Evolutionary conservation across 1,140 invertebrate genomes (phyloP).

Genomic region (Mycetomoellerius zeteki): DNA sequence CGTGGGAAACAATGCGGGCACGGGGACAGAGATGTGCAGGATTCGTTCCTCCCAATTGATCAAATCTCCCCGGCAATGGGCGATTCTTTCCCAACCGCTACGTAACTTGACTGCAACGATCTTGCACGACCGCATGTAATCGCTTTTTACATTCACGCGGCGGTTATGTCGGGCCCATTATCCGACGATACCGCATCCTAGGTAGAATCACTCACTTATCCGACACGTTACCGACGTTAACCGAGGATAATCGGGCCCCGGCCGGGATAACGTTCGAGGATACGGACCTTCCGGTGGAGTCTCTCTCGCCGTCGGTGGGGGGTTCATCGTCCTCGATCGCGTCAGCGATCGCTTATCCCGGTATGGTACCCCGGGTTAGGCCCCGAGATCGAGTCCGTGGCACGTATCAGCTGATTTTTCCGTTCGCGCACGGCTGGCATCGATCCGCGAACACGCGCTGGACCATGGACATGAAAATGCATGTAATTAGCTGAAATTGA

Average conservation of each 20-base stretch:
- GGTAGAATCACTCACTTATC: constrained; percentile 65
- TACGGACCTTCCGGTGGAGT: constrained; percentile 53
- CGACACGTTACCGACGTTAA: constrained; percentile 64
- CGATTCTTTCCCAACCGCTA: constrained; percentile 7
- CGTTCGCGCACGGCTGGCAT: constrained; percentile 35
- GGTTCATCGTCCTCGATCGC: constrained; percentile 48
- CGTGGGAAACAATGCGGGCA: constrained; percentile 24
- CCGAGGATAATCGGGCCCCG: constrained; percentile 59
- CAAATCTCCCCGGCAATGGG: constrained; percentile 34
- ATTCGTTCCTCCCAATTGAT: constrained; percentile 45
- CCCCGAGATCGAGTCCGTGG: constrained; percentile 38
- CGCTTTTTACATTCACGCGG: constrained; percentile 58
- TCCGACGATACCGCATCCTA: constrained; percentile 56
- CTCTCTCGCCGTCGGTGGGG: constrained; percentile 50
- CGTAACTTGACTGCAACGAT: constrained; percentile 59
- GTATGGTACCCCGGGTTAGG: constrained; percentile 20
- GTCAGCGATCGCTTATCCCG: constrained; percentile 58
- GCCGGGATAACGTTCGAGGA: constrained; percentile 44
- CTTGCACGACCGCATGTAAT: constrained; percentile 62
- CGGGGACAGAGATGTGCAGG: neutral
- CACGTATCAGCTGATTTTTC: constrained; percentile 82
- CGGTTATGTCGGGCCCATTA: constrained; percentile 52
- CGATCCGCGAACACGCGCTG: constrained; percentile 59
- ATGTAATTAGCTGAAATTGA: constrained; percentile 87
- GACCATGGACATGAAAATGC: constrained; percentile 83